Evolutionary conservation across 2,113 vertebrate species (phyloP).

Genomic region (Camelus bactrianus): DNA sequence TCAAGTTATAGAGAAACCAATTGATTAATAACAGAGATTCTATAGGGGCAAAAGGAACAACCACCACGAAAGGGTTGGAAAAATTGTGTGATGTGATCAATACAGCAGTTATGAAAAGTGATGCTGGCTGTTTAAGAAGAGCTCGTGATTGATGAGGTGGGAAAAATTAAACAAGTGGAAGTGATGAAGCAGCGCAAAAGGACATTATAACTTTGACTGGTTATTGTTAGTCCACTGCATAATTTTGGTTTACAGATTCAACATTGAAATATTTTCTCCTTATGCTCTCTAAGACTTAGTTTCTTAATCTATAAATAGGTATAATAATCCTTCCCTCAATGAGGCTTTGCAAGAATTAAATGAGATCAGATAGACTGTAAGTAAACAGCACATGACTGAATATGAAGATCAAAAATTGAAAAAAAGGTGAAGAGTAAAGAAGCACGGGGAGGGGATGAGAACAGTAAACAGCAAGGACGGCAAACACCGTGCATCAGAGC

Average conservation of each 20-base stretch:
- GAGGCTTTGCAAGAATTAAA: slow-evolving; percentile 11
- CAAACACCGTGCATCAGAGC: background rate
- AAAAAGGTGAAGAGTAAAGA: background rate
- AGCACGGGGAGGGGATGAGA: background rate
- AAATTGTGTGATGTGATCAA: background rate
- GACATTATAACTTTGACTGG: background rate
- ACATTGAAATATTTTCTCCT: background rate
- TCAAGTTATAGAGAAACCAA: background rate
- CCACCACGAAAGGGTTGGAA: background rate
- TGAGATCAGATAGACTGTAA: background rate
- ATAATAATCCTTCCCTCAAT: background rate
- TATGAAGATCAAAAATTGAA: background rate
- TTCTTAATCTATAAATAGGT: background rate
- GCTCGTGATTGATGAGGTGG: background rate
- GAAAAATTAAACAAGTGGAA: slow-evolving; percentile 8
- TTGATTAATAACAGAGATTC: background rate
- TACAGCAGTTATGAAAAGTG: background rate
- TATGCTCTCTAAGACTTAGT: background rate
- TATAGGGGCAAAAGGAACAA: background rate
- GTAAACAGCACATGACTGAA: background rate
- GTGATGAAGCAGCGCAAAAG: background rate
- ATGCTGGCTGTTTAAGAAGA: background rate
- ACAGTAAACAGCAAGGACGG: background rate
- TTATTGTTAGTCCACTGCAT: background rate
- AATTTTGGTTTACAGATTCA: background rate